Evolutionary conservation across 2,113 vertebrate genomes (phyloP).

Genomic region (Callopanchax toddi): DNA sequence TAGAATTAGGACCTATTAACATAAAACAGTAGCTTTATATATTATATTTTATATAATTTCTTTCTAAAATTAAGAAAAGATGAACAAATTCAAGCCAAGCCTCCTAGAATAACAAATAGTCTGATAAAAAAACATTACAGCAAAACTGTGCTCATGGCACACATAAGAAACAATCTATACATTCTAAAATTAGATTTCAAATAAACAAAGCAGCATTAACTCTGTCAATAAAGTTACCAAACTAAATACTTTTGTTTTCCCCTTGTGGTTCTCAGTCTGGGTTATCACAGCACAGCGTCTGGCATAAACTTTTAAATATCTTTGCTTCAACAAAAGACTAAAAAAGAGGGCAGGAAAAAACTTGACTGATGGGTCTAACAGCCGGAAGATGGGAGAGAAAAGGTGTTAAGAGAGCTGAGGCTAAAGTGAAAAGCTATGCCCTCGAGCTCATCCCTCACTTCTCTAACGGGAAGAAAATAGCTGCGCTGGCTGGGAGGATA

Average conservation of each 20-base stretch:
- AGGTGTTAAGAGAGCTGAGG: slow-evolving; percentile 53
- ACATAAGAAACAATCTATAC: too few species aligned
- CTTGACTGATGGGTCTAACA: slow-evolving; percentile 40
- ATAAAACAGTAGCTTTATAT: too few species aligned
- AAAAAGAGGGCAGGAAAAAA: slow-evolving; percentile 19
- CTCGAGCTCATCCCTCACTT: slow-evolving; percentile 49
- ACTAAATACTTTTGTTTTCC: not conserved
- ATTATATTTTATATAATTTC: too few species aligned
- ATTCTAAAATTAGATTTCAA: too few species aligned
- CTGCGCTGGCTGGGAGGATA: slow-evolving; percentile 20
- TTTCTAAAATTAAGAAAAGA: too few species aligned
- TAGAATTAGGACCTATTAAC: too few species aligned
- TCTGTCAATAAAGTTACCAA: not conserved
- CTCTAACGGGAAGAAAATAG: slow-evolving; percentile 57
- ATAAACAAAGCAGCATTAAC: too few species aligned
- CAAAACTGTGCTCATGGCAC: too few species aligned
- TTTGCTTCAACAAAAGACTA: slow-evolving; percentile 1
- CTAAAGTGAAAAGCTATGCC: slow-evolving; percentile 48
- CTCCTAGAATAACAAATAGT: too few species aligned
- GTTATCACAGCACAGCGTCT: not conserved
- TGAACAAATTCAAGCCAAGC: too few species aligned
- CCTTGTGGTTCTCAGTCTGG: slow-evolving; percentile 1
- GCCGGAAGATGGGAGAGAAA: slow-evolving; percentile 48
- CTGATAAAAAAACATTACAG: too few species aligned
- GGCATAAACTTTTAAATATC: slow-evolving; percentile 18